Percentiles rank a stretch among this genome's conserved stretches.
phyloP scores from a whole-genome alignment of 2,888 invertebrate species.

The Dorcus parallelipipedus region DNA sequence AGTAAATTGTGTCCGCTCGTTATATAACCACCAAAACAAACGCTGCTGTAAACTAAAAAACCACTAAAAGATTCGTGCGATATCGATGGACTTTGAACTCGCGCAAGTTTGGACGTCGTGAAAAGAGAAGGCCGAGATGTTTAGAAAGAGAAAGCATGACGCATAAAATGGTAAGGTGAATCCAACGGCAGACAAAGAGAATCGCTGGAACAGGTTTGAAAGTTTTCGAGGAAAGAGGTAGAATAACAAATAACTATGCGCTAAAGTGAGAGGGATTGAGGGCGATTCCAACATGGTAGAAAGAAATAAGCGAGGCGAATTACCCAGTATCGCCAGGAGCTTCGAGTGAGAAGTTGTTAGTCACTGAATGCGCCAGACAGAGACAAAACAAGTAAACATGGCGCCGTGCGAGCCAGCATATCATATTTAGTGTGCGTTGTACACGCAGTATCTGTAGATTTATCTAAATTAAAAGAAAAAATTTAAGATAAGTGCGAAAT shows the following conservation, averaged over 20 bases:
- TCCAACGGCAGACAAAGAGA: constrained; percentile 45
- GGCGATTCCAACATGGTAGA: constrained; percentile 29
- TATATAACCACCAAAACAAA: too few species aligned
- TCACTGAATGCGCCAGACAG: constrained; percentile 37
- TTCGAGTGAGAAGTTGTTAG: constrained; percentile 28
- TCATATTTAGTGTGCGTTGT: constrained; percentile 47
- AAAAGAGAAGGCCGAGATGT: constrained; percentile 14
- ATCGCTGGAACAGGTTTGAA: constrained; percentile 46
- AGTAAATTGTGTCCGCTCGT: too few species aligned
- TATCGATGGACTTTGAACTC: constrained; percentile 30
- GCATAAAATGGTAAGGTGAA: constrained; percentile 40
- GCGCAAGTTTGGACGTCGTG: constrained; percentile 19
- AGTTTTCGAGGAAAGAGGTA: constrained; percentile 41
- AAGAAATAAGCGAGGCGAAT: constrained; percentile 41
- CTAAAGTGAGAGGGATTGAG: constrained; percentile 25
- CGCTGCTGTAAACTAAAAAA: neutral
- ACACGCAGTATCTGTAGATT: constrained; percentile 41
- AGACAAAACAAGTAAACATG: constrained; percentile 49
- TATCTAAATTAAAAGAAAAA: constrained; percentile 29
- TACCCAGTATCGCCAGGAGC: constrained; percentile 25
- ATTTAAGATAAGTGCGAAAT: constrained; percentile 37
- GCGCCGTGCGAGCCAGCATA: constrained; percentile 50
- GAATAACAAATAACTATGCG: constrained; percentile 38
- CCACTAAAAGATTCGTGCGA: constrained; percentile 4
- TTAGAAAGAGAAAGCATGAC: neutral